Evolutionary conservation across 2,797 vertebrate genomes (phyloP), one percentile per base, ranked within the genome.

Genomic region (Tauraco hartlaubi): DNA sequence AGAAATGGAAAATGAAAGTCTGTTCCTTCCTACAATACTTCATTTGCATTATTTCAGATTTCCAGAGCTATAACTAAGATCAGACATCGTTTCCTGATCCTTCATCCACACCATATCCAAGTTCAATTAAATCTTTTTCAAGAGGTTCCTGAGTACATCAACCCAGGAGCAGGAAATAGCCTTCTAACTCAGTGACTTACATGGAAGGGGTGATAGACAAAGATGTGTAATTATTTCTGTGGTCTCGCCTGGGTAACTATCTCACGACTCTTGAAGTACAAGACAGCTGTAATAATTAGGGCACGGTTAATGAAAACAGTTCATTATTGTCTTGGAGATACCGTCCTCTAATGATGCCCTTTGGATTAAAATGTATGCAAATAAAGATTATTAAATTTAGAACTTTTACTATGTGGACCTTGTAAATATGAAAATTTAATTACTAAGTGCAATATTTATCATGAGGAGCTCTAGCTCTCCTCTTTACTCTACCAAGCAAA

Each of bases 381-480:
- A 97, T 96, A 43, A 89, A 74, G 77, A 66, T 94, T 97, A 81
- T 95, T 97, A 96, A 91, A 96, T 97, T 97, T 94, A 91, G 21
- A 94, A 56, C 23, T 80, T 94, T 97, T 95, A 85, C 76, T 90
- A 79, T 7, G 5, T 19, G 11, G 46, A 86, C 81, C 78, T 96
- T 95, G 75, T 90, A 97, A 91, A 95, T 95, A 78, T 90, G 85
- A 98, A 97, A 96, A 97, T 84, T 92, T 96, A 97, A 97, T 97
- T 96, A 95, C 39, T 76, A 96, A 96, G 78, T 93, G 72, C 62
- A 96, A 72, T 95, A 93, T 94, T 98, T 96, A 84, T 95, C 58
- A 73, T 31, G 44, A 83, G 29, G 33, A 79, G 66, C 35, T 74
- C 22, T 64, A 68, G 16, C 23, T 86, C 51, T 88, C 31, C 31